Percentiles rank a stretch among this genome's conserved stretches.
Conservation (phyloP, 2,797 vertebrate genomes). For the Cirrhinus molitorella region DNA sequence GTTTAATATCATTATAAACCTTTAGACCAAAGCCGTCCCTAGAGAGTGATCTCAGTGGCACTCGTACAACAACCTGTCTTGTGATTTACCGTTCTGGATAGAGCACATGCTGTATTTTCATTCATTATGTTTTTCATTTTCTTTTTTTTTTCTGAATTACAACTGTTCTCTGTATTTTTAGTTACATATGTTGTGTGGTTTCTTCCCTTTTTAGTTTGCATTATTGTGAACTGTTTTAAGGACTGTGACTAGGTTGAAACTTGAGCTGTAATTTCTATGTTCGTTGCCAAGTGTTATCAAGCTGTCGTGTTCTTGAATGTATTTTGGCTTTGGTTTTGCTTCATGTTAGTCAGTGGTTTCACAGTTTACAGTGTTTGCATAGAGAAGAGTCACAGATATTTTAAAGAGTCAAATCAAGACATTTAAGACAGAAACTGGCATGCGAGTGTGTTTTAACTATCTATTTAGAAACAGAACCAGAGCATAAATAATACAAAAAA, state of each 20-base stretch:
- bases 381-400: background rate
- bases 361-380: constrained; percentile 11
- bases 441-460: constrained; percentile 17
- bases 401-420: constrained; percentile 1
- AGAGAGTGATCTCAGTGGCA: constrained; percentile 7
- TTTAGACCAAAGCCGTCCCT: constrained; percentile 39
- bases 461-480: constrained; percentile 23
- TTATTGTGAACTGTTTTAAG: constrained; percentile 26
- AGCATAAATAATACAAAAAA: constrained; percentile 30
- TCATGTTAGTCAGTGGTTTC: constrained; percentile 33
- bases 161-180: constrained; percentile 28
- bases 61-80: background rate
- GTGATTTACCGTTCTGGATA: constrained; percentile 16
- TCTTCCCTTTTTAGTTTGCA: constrained; percentile 10
- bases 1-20: background rate
- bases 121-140: background rate
- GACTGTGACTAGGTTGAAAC: constrained; percentile 51
- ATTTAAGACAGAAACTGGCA: constrained; percentile 19
- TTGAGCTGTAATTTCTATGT: constrained; percentile 28
- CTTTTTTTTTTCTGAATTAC: background rate
- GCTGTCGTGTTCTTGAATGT: constrained; percentile 47
- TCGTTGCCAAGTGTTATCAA: constrained; percentile 29
- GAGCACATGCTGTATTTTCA: constrained; percentile 26
- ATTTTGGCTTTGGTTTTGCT: constrained; percentile 33
- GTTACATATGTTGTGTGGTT: background rate